Evolutionary conservation across 2,888 invertebrate genomes (phyloP).

Genomic region (Acanthoscelides obtectus): DNA sequence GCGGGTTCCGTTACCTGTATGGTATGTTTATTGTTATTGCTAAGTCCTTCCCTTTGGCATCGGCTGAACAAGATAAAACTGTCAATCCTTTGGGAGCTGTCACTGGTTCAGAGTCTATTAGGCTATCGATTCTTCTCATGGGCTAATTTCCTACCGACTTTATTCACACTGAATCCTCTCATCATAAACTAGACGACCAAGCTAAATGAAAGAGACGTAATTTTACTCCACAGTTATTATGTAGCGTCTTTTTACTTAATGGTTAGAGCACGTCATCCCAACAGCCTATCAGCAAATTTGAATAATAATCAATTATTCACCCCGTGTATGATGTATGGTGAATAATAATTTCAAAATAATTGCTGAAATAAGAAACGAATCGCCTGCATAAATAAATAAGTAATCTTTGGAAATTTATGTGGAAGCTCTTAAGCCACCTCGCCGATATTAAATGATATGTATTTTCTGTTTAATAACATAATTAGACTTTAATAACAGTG

Average conservation of each 20-base stretch:
- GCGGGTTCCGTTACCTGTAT: too few species aligned
- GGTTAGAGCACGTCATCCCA: background rate
- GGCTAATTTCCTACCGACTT: too few species aligned
- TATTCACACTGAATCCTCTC: background rate
- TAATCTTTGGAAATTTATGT: background rate
- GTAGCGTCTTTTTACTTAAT: background rate
- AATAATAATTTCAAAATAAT: constrained; percentile 30
- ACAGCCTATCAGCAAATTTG: constrained; percentile 11
- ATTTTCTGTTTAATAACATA: background rate
- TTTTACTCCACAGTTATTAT: background rate
- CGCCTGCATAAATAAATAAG: constrained; percentile 11
- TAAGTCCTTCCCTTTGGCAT: too few species aligned
- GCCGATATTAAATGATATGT: background rate
- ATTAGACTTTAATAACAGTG: background rate
- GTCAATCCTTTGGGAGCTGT: too few species aligned
- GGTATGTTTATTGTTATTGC: too few species aligned
- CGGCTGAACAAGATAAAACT: too few species aligned
- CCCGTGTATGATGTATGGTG: constrained; percentile 16
- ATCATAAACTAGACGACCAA: background rate
- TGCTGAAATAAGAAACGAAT: constrained; percentile 22
- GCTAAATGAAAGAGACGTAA: background rate
- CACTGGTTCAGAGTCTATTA: too few species aligned
- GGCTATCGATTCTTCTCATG: too few species aligned
- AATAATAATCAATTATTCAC: constrained; percentile 15
- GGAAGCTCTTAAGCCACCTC: background rate